phyloP scores from a whole-genome alignment of 1,140 invertebrate species.

The Heliothis virescens region DNA sequence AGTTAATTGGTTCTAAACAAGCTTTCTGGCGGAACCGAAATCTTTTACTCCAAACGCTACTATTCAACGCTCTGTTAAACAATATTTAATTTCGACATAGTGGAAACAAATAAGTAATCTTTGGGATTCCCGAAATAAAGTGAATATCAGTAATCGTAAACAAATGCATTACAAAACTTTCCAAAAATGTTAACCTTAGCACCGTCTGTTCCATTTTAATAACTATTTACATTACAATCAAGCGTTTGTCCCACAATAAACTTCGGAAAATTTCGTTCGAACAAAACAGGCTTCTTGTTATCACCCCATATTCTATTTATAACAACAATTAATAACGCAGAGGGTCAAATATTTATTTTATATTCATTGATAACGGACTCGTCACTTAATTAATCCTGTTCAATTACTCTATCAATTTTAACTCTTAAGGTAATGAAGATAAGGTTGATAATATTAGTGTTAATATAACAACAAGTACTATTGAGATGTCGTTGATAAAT shows the following conservation, averaged over 20 bases:
- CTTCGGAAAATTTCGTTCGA: constrained; percentile 32
- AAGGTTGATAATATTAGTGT: not conserved
- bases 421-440: not conserved
- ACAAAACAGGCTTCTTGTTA: constrained; percentile 31
- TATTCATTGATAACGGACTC: constrained; percentile 30
- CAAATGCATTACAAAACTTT: constrained; percentile 7
- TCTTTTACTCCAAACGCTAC: too few relatives aligned
- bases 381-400: constrained; percentile 17
- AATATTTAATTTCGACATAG: too few relatives aligned
- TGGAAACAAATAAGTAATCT: not conserved
- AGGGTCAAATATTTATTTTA: constrained; percentile 47
- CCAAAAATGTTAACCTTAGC: constrained; percentile 2
- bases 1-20: too few relatives aligned
- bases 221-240: not conserved
- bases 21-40: too few relatives aligned
- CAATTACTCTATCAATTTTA: not conserved
- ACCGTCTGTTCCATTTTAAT: constrained; percentile 4
- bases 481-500: constrained; percentile 30
- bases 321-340: constrained; percentile 26
- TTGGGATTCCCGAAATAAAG: not conserved
- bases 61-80: too few relatives aligned
- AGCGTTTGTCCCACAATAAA: constrained; percentile 9
- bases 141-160: not conserved
- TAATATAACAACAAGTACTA: constrained; percentile 5
- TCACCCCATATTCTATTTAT: constrained; percentile 38